Conservation (phyloP, 2,888 invertebrate genomes). For the Zeuzera pyrina region DNA sequence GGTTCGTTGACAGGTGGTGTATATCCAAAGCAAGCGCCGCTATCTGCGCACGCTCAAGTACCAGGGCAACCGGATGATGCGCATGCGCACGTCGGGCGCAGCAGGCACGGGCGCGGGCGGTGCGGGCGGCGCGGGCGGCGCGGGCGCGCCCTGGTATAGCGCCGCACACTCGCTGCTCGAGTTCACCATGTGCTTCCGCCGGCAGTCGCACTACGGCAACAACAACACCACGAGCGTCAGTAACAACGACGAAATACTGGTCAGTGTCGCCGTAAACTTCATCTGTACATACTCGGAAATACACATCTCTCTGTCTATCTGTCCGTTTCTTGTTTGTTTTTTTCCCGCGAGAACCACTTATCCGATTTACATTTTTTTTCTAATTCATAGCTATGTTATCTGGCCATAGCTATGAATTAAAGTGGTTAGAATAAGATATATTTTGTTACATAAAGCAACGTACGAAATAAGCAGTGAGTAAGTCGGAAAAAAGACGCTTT, state of each 20-base stretch:
- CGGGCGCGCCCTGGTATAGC: constrained; percentile 30
- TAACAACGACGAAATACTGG: constrained; percentile 52
- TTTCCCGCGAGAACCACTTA: too few relatives aligned
- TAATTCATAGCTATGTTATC: too few relatives aligned
- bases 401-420: too few relatives aligned
- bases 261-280: constrained; percentile 24
- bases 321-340: too few relatives aligned
- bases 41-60: constrained; percentile 66
- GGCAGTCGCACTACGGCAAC: constrained; percentile 36
- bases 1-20: constrained; percentile 69
- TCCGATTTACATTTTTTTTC: too few relatives aligned
- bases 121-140: too few relatives aligned
- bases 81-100: constrained; percentile 29
- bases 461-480: too few relatives aligned
- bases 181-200: constrained; percentile 51
- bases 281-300: too few relatives aligned
- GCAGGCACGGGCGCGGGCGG: constrained; percentile 14
- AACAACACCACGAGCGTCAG: constrained; percentile 42
- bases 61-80: constrained; percentile 57
- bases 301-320: too few relatives aligned
- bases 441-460: too few relatives aligned
- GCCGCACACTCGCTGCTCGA: constrained; percentile 37
- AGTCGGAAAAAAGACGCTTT: too few relatives aligned
- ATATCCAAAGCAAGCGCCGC: constrained; percentile 65
- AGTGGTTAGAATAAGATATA: too few relatives aligned